phyloP scores from a whole-genome alignment of 1,140 invertebrate genomes.

The Ceratina japonica region DNA sequence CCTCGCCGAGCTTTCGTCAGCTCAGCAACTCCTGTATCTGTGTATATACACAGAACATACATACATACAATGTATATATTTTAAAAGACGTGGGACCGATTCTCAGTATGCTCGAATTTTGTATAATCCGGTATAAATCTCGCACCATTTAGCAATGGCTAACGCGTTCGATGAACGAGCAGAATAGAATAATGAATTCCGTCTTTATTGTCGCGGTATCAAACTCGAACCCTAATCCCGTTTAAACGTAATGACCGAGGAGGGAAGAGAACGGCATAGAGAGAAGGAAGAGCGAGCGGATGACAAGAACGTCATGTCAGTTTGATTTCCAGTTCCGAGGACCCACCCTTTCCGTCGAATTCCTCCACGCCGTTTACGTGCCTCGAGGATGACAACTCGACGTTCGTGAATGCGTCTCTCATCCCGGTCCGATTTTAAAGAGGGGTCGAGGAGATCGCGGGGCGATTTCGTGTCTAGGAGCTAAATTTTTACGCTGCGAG shows the following conservation, averaged over 20 bases:
- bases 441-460: slow-evolving; percentile 54
- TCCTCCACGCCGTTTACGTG: slow-evolving; percentile 57
- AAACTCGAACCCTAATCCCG: too few relatives aligned
- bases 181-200: too few relatives aligned
- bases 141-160: too few relatives aligned
- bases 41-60: too few relatives aligned
- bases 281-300: slow-evolving; percentile 40
- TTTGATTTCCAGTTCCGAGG: slow-evolving; percentile 33
- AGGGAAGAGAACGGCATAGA: slow-evolving; percentile 40
- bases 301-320: slow-evolving; percentile 24
- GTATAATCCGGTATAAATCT: too few relatives aligned
- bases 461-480: slow-evolving; percentile 9
- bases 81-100: slow-evolving; percentile 51
- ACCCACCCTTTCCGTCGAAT: slow-evolving; percentile 34
- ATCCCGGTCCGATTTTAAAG: slow-evolving; percentile 56
- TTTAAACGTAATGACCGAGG: slow-evolving; percentile 43
- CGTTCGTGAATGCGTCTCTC: slow-evolving; percentile 69
- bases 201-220: too few relatives aligned
- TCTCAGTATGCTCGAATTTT: slow-evolving; percentile 57
- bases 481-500: slow-evolving; percentile 53
- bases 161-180: too few relatives aligned
- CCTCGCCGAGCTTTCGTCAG: background rate
- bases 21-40: background rate
- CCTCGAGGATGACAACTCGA: slow-evolving; percentile 71
- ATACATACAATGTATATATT: too few relatives aligned